Base-by-base conservation (phyloP, 2,113 vertebrate species). In the Deroptyus accipitrinus region DNA sequence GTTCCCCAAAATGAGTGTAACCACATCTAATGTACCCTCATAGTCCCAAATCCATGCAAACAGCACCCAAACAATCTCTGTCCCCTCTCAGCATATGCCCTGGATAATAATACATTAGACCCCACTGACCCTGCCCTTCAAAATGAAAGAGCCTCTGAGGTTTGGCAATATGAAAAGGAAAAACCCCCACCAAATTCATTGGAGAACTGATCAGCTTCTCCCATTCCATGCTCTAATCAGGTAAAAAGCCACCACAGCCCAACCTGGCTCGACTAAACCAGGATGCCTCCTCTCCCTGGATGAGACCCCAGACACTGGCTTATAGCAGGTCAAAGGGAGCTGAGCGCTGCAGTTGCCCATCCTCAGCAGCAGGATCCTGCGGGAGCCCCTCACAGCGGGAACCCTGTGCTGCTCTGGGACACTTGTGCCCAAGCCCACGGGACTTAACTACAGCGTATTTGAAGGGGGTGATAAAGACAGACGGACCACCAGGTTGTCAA, bases 141-240 rank as follows among this genome's bases (percentile, higher is more conserved):
- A 49, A 80, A 19, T 17, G 63, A n/a, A 81, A 66, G 19, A 35
- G 41, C 20, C 35, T 23, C 42, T 30, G 13, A 6, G 59, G 30
- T 59, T 42, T 23, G 17, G 68, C 13, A 31, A 30, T n/a, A n/a
- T 2, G 5, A 8, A 39, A 70, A 54, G 31, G 18, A 19, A 31
- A 54, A 46, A 20, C 7, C 12, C 5, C 5, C 49, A 39, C 35
- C 19, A 11, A 17, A 27, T 31, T 35, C 7, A 14, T 31, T 6
- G 4, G 61, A 27, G 20, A 51, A 11, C 20, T 7, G 30, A 23
- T 55, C 23, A 44, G 18, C 30, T 80, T 55, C 59, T 64, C 24
- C 13, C 2, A 0, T 25, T 55, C 41, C 1, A 1, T 59, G 67
- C 20, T 61, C 19, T 10, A 23, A 20, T 22, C n/a, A 28, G 23